phyloP scores from a whole-genome alignment of 2,797 vertebrate genomes.

The Calcarius lapponicus region DNA sequence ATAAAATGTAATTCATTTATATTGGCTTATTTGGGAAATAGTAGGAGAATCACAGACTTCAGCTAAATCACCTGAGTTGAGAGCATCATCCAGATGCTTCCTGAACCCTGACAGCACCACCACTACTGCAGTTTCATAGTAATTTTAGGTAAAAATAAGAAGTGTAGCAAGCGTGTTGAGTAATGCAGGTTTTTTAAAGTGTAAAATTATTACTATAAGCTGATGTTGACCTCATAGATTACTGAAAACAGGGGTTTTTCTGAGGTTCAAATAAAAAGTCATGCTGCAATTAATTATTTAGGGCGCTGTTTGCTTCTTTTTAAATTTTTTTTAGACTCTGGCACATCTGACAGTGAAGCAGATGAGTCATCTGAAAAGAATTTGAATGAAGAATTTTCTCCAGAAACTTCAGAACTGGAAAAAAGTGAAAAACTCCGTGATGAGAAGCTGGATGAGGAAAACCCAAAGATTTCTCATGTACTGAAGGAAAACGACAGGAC shows the following conservation, averaged over 20 bases:
- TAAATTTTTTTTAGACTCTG: conserved; percentile 82
- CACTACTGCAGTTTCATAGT: not conserved
- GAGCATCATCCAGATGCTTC: not conserved
- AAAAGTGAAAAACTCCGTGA: conserved; percentile 73
- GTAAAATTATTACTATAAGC: not conserved
- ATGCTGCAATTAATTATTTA: not conserved
- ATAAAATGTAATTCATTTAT: not conserved
- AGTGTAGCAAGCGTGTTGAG: not conserved
- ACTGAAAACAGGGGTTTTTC: accelerated
- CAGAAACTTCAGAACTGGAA: conserved; percentile 77
- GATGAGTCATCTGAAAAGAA: conserved; percentile 88
- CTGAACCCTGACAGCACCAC: not conserved
- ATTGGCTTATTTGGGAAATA: not conserved
- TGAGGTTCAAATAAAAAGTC: not conserved
- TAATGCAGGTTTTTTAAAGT: not conserved
- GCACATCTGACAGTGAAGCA: conserved; percentile 90
- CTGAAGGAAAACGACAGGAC: conserved; percentile 76
- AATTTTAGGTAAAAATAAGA: not conserved
- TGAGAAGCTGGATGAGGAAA: conserved; percentile 72
- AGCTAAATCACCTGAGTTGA: not conserved
- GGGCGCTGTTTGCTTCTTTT: not conserved
- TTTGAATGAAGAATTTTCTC: conserved; percentile 80
- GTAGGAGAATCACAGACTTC: not conserved
- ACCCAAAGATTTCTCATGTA: conserved; percentile 76
- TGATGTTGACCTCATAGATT: not conserved